These are phyloP conservation scores for Lanius collurio DNA, from an alignment of 2,113 vertebrate species.

Conservation along the genomic window DNA sequence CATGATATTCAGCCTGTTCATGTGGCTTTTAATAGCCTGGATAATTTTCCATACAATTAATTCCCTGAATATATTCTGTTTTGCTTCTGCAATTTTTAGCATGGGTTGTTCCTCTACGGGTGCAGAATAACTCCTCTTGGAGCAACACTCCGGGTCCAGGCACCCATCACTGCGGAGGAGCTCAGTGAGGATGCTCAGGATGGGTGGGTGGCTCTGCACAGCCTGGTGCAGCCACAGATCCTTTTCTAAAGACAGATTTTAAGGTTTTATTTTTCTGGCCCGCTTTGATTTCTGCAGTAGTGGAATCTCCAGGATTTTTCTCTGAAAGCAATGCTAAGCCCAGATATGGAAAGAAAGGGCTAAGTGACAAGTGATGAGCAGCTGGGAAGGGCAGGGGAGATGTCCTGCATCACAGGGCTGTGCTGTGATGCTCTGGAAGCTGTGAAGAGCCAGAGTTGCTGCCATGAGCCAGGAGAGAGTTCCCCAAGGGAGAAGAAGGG, in stretches of 20 bases:
- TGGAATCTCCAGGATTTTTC: slow-evolving; percentile 1
- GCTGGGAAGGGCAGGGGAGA: neutral
- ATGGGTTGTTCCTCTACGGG: neutral
- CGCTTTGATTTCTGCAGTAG: neutral
- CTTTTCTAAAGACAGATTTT: neutral
- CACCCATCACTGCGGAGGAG: accelerated
- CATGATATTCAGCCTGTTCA: slow-evolving; percentile 45
- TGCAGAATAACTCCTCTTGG: neutral
- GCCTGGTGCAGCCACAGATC: neutral
- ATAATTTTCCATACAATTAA: slow-evolving; percentile 69
- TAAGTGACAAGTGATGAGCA: neutral
- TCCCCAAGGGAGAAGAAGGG: neutral
- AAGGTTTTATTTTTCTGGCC: neutral
- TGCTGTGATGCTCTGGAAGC: neutral
- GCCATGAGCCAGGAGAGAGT: neutral
- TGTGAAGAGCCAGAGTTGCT: neutral
- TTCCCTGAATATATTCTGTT: slow-evolving; percentile 46
- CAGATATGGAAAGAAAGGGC: neutral
- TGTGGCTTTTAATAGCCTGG: slow-evolving; percentile 64
- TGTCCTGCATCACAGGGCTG: neutral
- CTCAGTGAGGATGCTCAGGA: neutral
- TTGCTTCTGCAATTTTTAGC: neutral
- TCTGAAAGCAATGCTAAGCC: neutral
- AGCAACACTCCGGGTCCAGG: neutral
- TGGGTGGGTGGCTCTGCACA: neutral